Evolutionary conservation across 2,888 invertebrate genomes (phyloP).

Genomic region (Himalopsyche japonica): DNA sequence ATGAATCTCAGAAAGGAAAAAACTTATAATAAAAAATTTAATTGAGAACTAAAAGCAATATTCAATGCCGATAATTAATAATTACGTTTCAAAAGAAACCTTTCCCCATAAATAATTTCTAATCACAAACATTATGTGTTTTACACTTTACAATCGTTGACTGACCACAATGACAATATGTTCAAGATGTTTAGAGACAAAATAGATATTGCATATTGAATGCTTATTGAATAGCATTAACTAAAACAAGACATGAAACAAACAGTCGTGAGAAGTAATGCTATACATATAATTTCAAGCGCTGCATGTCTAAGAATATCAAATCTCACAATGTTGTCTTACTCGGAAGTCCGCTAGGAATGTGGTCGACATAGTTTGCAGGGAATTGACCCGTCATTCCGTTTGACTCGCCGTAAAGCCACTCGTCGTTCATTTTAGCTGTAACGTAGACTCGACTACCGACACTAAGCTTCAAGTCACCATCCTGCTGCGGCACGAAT

Average conservation of each 20-base stretch:
- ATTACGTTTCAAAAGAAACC: background rate
- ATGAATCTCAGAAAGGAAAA: background rate
- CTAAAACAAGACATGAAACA: background rate
- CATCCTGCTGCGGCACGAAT: slow-evolving; percentile 65
- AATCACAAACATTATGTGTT: background rate
- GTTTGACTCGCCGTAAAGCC: slow-evolving; percentile 75
- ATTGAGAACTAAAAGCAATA: too few species aligned
- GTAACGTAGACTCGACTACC: slow-evolving; percentile 64
- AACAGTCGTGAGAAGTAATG: background rate
- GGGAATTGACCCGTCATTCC: slow-evolving; percentile 77
- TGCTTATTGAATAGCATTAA: too few species aligned
- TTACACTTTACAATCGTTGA: background rate
- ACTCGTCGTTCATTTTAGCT: slow-evolving; percentile 72
- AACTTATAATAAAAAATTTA: background rate
- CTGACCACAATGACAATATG: too few species aligned
- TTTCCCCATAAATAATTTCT: background rate
- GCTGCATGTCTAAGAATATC: background rate
- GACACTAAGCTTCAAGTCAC: slow-evolving; percentile 50
- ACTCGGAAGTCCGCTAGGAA: slow-evolving; percentile 53
- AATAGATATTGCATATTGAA: too few species aligned
- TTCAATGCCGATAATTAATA: too few species aligned
- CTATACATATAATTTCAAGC: background rate
- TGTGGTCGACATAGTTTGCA: slow-evolving; percentile 70
- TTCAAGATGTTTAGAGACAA: too few species aligned
- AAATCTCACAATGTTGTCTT: slow-evolving; percentile 11